Base-by-base conservation (phyloP, 2,113 vertebrate species). In the Hypocryptadius cinnamomeus region DNA sequence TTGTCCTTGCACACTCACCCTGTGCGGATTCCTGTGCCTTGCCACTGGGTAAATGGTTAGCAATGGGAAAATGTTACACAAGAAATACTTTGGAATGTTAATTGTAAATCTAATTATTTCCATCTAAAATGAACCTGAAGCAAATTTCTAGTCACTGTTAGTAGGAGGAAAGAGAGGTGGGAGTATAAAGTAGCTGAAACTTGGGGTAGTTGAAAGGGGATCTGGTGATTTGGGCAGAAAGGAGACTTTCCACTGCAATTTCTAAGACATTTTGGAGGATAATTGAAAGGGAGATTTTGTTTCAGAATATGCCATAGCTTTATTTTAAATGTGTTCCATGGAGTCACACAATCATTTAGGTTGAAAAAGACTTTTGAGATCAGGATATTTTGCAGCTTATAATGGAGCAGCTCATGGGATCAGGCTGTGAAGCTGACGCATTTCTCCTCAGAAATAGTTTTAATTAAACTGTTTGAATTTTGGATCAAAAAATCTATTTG, bases 21-120 rank as follows among this genome's bases (percentile, higher is more conserved):
- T 11, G 16, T 0, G 5, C 56, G 15, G 68, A 40, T 85, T 85
- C 30, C 7, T 24, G 12, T 28, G 51, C 63, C 70, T 54, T 51
- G 63, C 79, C 76, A 8, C 54, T 20, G 39, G 37, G 86, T 92
- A 37, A 85, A 80, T 83, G 64, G 69, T 96, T 86, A 86, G 65
- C 68, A 14, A 10, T 16, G 63, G 76, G 79, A 92, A 70, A 82
- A 87, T 0, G 13, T 80, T 80, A 80, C 92, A 78, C 69, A 78
- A 90, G 71, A 73, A 83, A 66, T 64, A 44, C 68, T 74, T 84
- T 17, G 79, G 65, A 79, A 95, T 90, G 82, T 86, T 90, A 95
- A 86, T 86, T 90, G 61, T 57, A 64, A 86, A 74, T 78, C 60
- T 74, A 86, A 93, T 91, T 13, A 68, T 76, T 95, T 93, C 85